Percentiles rank a stretch among this genome's conserved stretches.
These are phyloP conservation scores for Gisinianus flammeolus DNA, from an alignment of 2,888 invertebrate genomes.

Conservation along the genomic window DNA sequence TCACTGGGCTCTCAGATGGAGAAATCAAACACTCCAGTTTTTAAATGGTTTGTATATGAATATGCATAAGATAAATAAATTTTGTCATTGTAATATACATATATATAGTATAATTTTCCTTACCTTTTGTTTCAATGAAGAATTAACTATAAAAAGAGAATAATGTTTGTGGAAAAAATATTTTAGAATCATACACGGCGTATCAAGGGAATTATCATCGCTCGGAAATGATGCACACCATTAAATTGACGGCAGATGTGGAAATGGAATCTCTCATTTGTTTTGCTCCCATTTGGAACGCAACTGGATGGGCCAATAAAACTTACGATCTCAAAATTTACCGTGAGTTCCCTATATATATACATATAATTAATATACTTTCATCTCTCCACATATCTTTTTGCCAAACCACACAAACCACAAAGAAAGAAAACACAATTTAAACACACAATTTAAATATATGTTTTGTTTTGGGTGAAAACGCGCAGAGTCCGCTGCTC, in stretches of 20 bases:
- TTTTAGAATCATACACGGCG: constrained; percentile 30
- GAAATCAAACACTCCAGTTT: constrained; percentile 45
- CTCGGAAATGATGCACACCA: constrained; percentile 23
- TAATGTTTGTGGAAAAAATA: neutral
- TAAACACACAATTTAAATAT: too few relatives aligned
- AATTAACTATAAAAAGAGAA: too few relatives aligned
- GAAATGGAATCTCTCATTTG: constrained; percentile 47
- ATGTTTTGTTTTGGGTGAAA: too few relatives aligned
- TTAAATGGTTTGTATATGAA: constrained; percentile 31
- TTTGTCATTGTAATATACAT: too few relatives aligned
- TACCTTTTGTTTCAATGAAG: too few relatives aligned
- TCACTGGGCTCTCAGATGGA: constrained; percentile 50
- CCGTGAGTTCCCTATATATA: constrained; percentile 13
- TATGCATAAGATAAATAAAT: too few relatives aligned
- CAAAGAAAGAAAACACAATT: neutral
- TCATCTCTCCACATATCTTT: neutral
- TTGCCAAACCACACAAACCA: neutral
- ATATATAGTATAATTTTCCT: too few relatives aligned
- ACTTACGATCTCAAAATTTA: constrained; percentile 37
- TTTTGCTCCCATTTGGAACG: constrained; percentile 56
- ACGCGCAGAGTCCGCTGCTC: constrained; percentile 48
- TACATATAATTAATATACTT: neutral
- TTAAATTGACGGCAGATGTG: constrained; percentile 39
- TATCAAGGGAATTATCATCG: constrained; percentile 18
- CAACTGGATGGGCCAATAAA: constrained; percentile 50